A percentile compares a stretch with the other conserved stretches of the same genome.
Evolutionary conservation across 37 sponge, comb jelly and placozoan genomes (phyloP).

Genomic region (Theonella swinhoei): DNA sequence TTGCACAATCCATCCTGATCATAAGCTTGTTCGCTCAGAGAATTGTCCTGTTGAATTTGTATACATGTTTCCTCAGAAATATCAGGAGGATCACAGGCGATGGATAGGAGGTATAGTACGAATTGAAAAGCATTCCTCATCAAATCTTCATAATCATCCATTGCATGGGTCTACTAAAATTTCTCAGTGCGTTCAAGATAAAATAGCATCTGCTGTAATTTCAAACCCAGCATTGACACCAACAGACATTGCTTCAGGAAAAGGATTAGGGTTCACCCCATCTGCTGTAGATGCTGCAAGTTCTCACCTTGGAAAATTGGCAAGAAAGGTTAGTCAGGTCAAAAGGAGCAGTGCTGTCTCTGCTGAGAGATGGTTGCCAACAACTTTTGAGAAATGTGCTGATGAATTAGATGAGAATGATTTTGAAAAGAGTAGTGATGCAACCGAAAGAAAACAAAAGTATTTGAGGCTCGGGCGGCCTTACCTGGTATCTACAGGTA

Average conservation of each 20-base stretch:
- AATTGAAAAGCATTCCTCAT: no score
- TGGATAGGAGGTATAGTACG: slow-evolving; percentile 4
- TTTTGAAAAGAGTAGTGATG: slow-evolving; percentile 1
- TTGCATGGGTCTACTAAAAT: no score
- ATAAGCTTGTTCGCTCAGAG: background rate
- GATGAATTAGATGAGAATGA: slow-evolving; percentile 34
- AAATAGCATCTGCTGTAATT: no score
- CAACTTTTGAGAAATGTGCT: background rate
- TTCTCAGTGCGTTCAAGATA: no score
- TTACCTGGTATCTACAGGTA: slow-evolving; percentile 33
- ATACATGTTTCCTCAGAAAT: background rate
- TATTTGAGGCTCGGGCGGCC: slow-evolving; percentile 7
- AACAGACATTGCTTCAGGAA: slow-evolving; percentile 25
- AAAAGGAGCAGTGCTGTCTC: background rate
- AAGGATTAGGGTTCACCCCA: slow-evolving; percentile 14
- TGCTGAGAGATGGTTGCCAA: background rate
- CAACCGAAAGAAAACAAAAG: background rate
- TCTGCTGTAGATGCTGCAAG: slow-evolving; percentile 37
- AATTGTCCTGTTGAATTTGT: slow-evolving; percentile 12
- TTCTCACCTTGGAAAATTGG: slow-evolving; percentile 22
- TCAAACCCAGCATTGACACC: slow-evolving; percentile 25
- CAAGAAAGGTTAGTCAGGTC: slow-evolving; percentile 21
- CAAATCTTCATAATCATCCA: no score
- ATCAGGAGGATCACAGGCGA: background rate
- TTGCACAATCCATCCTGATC: background rate